Conservation (phyloP, 1,140 invertebrate species). For the Plectus sambesii region DNA sequence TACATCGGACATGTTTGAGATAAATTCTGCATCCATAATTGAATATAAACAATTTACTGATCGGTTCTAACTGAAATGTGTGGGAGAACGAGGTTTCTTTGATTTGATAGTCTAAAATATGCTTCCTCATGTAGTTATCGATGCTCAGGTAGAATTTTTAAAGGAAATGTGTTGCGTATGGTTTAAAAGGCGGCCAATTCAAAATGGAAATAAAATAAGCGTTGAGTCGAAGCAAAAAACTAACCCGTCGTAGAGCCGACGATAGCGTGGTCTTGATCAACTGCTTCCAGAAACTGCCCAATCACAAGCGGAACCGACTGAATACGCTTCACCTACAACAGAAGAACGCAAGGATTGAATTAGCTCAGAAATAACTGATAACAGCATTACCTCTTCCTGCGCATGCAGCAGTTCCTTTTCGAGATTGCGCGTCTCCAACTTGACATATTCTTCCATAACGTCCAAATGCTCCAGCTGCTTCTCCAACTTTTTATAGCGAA, state of each 20-base stretch:
- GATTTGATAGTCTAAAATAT: constrained; percentile 10
- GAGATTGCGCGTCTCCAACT: constrained; percentile 91
- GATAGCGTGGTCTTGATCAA: constrained; percentile 94
- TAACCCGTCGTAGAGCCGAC: constrained; percentile 65
- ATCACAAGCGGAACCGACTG: constrained; percentile 94
- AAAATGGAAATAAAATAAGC: constrained; percentile 10
- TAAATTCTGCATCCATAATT: too few relatives aligned
- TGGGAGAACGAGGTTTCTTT: too few relatives aligned
- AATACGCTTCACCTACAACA: constrained; percentile 72
- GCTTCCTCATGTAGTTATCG: constrained; percentile 1
- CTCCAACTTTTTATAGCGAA: constrained; percentile 67
- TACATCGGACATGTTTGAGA: background rate
- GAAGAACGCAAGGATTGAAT: constrained; percentile 1
- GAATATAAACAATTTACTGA: too few relatives aligned
- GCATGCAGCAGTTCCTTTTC: constrained; percentile 96
- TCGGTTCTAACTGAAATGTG: too few relatives aligned
- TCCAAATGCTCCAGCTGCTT: constrained; percentile 87
- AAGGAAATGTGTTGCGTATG: too few relatives aligned
- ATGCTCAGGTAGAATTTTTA: background rate
- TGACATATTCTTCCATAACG: constrained; percentile 96
- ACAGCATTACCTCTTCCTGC: constrained; percentile 61
- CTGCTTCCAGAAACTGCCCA: constrained; percentile 92
- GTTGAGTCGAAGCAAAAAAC: constrained; percentile 11
- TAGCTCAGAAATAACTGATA: background rate
- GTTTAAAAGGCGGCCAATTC: too few relatives aligned